phyloP scores from a whole-genome alignment of 1,140 invertebrate species.

The Diuraphis noxia region DNA sequence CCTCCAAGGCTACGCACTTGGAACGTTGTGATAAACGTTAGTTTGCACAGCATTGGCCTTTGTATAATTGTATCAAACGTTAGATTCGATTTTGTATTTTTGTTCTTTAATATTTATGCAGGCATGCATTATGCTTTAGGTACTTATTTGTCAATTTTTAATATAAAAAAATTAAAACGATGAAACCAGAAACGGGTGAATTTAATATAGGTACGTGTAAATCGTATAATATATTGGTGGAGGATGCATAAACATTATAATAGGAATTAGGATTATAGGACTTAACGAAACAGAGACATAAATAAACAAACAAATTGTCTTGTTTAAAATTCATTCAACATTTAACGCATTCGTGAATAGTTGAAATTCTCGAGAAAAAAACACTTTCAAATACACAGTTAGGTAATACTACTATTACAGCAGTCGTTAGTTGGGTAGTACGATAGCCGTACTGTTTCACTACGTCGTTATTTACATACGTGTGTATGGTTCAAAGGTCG shows the following conservation, averaged over 20 bases:
- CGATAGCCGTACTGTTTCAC: too few relatives aligned
- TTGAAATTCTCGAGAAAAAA: too few relatives aligned
- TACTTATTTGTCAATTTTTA: not conserved
- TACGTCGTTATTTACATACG: too few relatives aligned
- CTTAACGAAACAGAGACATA: not conserved
- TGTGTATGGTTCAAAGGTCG: too few relatives aligned
- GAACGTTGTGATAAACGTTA: not conserved
- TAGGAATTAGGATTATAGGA: not conserved
- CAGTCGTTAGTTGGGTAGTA: too few relatives aligned
- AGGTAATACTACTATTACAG: too few relatives aligned
- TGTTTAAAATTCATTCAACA: too few relatives aligned
- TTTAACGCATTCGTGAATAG: too few relatives aligned
- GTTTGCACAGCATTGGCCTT: not conserved
- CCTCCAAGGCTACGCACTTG: constrained; percentile 18
- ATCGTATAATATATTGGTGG: too few relatives aligned
- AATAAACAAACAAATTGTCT: not conserved
- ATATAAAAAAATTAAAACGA: not conserved
- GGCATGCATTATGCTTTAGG: not conserved
- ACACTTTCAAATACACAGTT: too few relatives aligned
- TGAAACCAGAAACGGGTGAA: not conserved
- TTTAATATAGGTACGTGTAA: too few relatives aligned
- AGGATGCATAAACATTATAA: not conserved
- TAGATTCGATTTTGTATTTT: not conserved
- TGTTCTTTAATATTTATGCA: not conserved
- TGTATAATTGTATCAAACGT: not conserved